Percentiles rank a stretch among this genome's conserved stretches.
Conservation (phyloP, 2,797 vertebrate species). For the Heterohyrax brucei region DNA sequence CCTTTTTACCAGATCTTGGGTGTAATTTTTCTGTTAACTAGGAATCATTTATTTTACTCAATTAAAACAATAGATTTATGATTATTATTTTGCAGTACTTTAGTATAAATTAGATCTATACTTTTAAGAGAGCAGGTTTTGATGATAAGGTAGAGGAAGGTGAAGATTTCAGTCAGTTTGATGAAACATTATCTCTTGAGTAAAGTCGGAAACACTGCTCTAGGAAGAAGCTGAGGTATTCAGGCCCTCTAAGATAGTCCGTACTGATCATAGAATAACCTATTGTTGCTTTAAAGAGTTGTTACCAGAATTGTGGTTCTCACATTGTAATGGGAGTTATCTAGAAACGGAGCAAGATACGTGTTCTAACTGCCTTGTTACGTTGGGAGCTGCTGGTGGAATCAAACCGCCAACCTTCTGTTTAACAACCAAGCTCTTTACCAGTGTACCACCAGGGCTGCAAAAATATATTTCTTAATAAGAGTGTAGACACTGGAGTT, state of each 20-base stretch:
- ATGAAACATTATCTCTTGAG: neutral
- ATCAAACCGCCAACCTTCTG: too few species aligned
- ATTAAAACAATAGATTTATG: slow-evolving; percentile 8
- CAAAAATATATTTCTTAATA: neutral
- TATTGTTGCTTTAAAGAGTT: neutral
- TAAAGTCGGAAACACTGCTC: neutral
- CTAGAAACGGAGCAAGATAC: neutral
- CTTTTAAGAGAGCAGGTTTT: slow-evolving; percentile 1
- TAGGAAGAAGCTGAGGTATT: neutral
- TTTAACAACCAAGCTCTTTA: too few species aligned
- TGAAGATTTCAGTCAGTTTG: neutral
- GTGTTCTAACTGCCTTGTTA: neutral
- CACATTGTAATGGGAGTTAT: neutral
- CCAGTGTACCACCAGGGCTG: too few species aligned
- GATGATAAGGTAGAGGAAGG: neutral
- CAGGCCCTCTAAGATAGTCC: neutral
- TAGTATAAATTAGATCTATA: neutral
- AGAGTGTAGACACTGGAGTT: neutral
- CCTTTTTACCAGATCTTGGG: neutral
- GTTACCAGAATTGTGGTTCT: neutral
- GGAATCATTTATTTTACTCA: slow-evolving; percentile 18
- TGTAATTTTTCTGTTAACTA: slow-evolving; percentile 27
- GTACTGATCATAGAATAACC: neutral
- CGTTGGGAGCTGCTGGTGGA: neutral
- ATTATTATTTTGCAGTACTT: neutral